A percentile compares a stretch with the other conserved stretches of the same genome.
Evolutionary conservation across 2,888 invertebrate genomes (phyloP).

Genomic region (Cryptus viduatorius): DNA sequence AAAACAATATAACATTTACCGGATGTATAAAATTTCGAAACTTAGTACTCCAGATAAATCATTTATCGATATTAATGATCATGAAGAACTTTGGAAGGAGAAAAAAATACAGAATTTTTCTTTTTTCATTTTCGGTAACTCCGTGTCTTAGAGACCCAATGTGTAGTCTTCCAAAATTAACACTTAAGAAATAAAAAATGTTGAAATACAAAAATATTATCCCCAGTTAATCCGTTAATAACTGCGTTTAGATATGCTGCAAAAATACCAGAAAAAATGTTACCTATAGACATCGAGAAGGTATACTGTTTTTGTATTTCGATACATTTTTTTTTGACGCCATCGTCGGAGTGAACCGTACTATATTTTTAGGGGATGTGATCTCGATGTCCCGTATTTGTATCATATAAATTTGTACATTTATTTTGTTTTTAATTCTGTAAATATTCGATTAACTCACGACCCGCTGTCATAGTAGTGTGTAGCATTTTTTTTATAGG

Average conservation of each 20-base stretch:
- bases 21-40: too few species aligned
- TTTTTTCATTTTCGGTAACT: too few species aligned
- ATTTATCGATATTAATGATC: too few species aligned
- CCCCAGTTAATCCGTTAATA: not conserved
- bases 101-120: too few species aligned
- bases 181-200: not conserved
- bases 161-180: not conserved
- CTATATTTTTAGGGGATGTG: slow-evolving; percentile 2
- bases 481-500: slow-evolving; percentile 28
- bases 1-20: too few species aligned
- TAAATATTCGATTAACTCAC: slow-evolving; percentile 56
- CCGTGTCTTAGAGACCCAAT: too few species aligned
- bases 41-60: too few species aligned
- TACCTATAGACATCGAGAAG: not conserved
- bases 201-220: not conserved
- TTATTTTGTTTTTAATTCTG: slow-evolving; percentile 47
- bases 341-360: not conserved
- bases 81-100: too few species aligned
- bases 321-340: not conserved
- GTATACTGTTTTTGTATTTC: slow-evolving; percentile 6
- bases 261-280: not conserved
- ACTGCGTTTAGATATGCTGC: not conserved
- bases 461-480: slow-evolving; percentile 41
- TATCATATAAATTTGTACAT: slow-evolving; percentile 62
- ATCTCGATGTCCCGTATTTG: slow-evolving; percentile 35